Percentiles rank a stretch among this genome's conserved stretches.
Conservation (phyloP, 2,888 invertebrate species). For the Beris morrisii region DNA sequence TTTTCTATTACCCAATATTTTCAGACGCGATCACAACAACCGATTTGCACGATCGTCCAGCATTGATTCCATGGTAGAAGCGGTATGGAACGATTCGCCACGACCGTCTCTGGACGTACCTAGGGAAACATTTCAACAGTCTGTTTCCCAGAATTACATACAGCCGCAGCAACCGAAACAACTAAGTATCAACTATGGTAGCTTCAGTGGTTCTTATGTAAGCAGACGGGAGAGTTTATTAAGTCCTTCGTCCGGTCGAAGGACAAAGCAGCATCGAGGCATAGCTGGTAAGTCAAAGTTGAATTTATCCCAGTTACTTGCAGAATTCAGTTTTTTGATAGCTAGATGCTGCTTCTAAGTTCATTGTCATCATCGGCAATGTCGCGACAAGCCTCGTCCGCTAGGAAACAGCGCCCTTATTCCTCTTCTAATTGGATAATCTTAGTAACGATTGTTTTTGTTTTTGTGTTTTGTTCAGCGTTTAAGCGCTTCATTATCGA, state of each 20-base stretch:
- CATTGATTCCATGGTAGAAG: constrained; percentile 77
- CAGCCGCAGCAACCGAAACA: constrained; percentile 53
- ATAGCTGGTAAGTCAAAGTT: constrained; percentile 65
- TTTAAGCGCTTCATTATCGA: too few species aligned
- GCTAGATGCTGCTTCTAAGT: too few species aligned
- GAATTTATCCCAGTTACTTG: too few species aligned
- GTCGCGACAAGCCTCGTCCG: too few species aligned
- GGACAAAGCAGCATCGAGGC: constrained; percentile 75
- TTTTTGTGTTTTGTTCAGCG: too few species aligned
- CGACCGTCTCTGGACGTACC: constrained; percentile 53
- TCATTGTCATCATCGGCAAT: too few species aligned
- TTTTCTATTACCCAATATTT: constrained; percentile 36
- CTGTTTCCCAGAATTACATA: constrained; percentile 45
- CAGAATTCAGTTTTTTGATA: too few species aligned
- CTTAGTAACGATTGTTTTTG: too few species aligned
- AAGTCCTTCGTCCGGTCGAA: constrained; percentile 74
- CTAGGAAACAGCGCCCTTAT: too few species aligned
- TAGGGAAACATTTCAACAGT: constrained; percentile 36
- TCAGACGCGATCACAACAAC: constrained; percentile 59
- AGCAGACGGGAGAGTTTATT: constrained; percentile 64
- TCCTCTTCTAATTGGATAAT: too few species aligned
- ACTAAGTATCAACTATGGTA: constrained; percentile 52
- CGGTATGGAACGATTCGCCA: constrained; percentile 64
- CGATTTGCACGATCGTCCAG: constrained; percentile 74
- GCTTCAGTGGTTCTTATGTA: constrained; percentile 35